A percentile compares a stretch with the other conserved stretches of the same genome.
Conservation (phyloP, 2,113 vertebrate species). For the Tautogolabrus adspersus region DNA sequence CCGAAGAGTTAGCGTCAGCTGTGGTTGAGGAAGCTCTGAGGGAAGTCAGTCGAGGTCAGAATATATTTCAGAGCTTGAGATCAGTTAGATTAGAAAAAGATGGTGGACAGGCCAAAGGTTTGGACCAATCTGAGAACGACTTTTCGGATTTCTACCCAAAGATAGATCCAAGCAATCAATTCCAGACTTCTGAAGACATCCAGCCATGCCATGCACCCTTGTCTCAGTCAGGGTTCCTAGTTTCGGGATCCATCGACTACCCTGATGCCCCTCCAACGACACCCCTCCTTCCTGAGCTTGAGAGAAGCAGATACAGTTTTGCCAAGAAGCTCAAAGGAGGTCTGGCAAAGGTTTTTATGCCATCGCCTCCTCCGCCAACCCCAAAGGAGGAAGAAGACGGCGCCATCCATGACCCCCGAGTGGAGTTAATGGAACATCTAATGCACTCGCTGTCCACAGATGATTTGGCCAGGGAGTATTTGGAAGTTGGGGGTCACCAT, state of each 20-base stretch:
- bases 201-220: conserved; percentile 15
- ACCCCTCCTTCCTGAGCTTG: conserved; percentile 78
- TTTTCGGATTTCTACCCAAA: background rate
- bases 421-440: conserved; percentile 74
- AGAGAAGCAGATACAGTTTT: conserved; percentile 79
- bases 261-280: conserved; percentile 84
- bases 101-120: no score
- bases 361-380: conserved; percentile 82
- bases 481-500: background rate
- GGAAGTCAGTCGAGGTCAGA: conserved; percentile 45
- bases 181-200: conserved; percentile 1
- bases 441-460: conserved; percentile 73
- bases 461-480: conserved; percentile 5
- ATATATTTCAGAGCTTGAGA: rapidly evolving
- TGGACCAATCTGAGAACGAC: background rate
- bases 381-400: conserved; percentile 70
- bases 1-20: conserved; percentile 48
- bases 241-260: conserved; percentile 81
- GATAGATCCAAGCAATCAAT: background rate
- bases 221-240: conserved; percentile 59
- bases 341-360: conserved; percentile 82
- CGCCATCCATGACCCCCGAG: conserved; percentile 4
- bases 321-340: conserved; percentile 81
- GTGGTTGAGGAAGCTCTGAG: conserved; percentile 57
- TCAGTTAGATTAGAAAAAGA: background rate